phyloP scores from a whole-genome alignment of 2,113 vertebrate genomes.

The Romanogobio albipinnatus region DNA sequence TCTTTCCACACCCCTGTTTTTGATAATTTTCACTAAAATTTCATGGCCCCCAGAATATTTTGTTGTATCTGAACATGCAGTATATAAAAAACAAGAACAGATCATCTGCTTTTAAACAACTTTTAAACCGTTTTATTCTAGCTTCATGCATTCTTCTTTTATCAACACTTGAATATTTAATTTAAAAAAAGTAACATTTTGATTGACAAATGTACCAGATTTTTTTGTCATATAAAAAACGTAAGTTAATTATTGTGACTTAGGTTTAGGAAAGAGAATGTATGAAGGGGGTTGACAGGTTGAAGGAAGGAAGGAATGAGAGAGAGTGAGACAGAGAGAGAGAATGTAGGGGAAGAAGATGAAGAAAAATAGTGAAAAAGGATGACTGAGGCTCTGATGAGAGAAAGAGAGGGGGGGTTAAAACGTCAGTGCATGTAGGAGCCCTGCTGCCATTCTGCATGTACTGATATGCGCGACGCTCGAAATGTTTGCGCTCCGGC shows the following conservation, averaged over 20 bases:
- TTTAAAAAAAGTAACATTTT: too few species aligned
- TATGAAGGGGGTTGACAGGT: not conserved
- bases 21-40: too few species aligned
- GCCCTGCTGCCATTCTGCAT: slow-evolving; percentile 57
- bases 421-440: slow-evolving; percentile 65
- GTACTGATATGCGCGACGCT: slow-evolving; percentile 13
- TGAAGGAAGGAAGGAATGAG: not conserved
- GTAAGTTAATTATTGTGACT: not conserved
- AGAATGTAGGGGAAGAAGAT: slow-evolving; percentile 23
- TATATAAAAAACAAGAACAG: too few species aligned
- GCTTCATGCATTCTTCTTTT: too few species aligned
- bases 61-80: too few species aligned
- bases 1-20: too few species aligned
- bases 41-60: too few species aligned
- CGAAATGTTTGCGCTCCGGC: slow-evolving; percentile 43
- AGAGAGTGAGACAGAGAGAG: too few species aligned
- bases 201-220: not conserved
- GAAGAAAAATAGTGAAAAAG: slow-evolving; percentile 29
- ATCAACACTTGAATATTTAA: too few species aligned
- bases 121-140: too few species aligned
- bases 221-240: not conserved
- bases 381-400: slow-evolving; percentile 27
- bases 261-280: not conserved
- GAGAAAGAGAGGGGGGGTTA: slow-evolving; percentile 66
- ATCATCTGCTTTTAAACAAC: too few species aligned